phyloP scores from a whole-genome alignment of 35 echinoderm and acorn worm genomes.

The Stichopus chloronotus region DNA sequence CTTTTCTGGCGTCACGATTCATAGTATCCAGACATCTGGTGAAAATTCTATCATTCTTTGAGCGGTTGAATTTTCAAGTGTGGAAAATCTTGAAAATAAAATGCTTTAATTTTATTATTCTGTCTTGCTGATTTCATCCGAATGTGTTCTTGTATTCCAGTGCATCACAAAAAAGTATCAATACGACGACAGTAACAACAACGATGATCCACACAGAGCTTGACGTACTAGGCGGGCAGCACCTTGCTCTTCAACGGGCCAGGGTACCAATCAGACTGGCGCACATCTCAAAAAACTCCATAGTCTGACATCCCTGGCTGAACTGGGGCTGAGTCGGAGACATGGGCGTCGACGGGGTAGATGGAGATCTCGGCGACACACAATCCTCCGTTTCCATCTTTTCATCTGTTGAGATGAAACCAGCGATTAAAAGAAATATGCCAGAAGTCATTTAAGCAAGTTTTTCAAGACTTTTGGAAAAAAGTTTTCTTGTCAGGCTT shows the following conservation, averaged over 20 bases:
- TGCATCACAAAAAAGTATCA: too few relatives aligned
- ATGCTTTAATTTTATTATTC: too few relatives aligned
- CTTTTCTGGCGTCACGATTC: too few relatives aligned
- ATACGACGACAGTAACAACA: too few relatives aligned
- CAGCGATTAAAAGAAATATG: neutral
- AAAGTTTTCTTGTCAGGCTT: neutral
- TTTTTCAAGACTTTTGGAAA: neutral
- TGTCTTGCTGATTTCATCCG: too few relatives aligned
- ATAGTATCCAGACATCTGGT: too few relatives aligned
- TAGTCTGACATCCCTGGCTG: constrained; percentile 80
- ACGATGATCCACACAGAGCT: too few relatives aligned
- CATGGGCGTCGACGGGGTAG: constrained; percentile 52
- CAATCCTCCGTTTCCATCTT: constrained; percentile 63
- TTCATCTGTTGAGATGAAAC: constrained; percentile 61
- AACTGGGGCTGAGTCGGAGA: constrained; percentile 57
- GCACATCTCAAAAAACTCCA: constrained; percentile 99
- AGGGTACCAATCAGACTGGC: constrained; percentile 93
- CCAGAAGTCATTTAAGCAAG: neutral
- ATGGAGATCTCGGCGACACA: constrained; percentile 59
- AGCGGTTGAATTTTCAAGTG: too few relatives aligned
- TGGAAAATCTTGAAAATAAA: too few relatives aligned
- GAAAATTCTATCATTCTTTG: too few relatives aligned
- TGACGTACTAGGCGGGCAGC: too few relatives aligned
- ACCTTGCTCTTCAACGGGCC: constrained; percentile 60
- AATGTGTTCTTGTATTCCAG: too few relatives aligned